phyloP scores from a whole-genome alignment of 2,797 vertebrate genomes.

The Carcharodon carcharias region DNA sequence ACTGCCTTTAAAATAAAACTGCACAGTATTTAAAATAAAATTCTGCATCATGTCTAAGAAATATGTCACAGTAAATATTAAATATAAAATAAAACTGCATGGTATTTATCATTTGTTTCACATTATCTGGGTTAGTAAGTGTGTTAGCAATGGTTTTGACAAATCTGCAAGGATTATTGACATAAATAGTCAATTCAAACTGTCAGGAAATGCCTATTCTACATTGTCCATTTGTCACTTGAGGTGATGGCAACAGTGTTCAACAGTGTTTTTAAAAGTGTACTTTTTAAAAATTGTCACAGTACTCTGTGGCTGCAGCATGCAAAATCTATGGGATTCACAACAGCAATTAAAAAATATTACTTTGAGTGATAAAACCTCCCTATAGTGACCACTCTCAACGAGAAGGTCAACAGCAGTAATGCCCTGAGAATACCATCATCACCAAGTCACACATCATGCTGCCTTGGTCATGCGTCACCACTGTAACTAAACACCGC shows the following conservation, averaged over 20 bases:
- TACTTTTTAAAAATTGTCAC: background rate
- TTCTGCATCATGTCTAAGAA: background rate
- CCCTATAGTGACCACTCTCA: too few species aligned
- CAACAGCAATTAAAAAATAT: background rate
- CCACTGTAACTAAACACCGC: too few species aligned
- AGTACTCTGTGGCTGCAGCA: background rate
- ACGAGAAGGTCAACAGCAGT: background rate
- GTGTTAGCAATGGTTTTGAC: background rate
- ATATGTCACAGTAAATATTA: background rate
- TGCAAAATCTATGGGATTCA: too few species aligned
- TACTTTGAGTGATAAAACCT: background rate
- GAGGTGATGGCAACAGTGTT: background rate
- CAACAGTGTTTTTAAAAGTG: background rate
- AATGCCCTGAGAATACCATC: too few species aligned
- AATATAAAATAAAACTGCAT: background rate
- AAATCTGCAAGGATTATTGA: background rate
- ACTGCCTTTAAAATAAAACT: background rate
- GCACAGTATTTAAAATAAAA: background rate
- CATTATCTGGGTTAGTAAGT: background rate
- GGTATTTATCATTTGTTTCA: background rate
- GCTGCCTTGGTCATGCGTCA: background rate
- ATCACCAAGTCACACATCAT: background rate
- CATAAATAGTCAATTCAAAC: background rate
- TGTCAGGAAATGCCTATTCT: background rate
- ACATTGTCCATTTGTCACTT: background rate